A percentile compares a stretch with the other conserved stretches of the same genome.
phyloP scores from a whole-genome alignment of 2,888 invertebrate genomes.

The Hyposoter didymator region DNA sequence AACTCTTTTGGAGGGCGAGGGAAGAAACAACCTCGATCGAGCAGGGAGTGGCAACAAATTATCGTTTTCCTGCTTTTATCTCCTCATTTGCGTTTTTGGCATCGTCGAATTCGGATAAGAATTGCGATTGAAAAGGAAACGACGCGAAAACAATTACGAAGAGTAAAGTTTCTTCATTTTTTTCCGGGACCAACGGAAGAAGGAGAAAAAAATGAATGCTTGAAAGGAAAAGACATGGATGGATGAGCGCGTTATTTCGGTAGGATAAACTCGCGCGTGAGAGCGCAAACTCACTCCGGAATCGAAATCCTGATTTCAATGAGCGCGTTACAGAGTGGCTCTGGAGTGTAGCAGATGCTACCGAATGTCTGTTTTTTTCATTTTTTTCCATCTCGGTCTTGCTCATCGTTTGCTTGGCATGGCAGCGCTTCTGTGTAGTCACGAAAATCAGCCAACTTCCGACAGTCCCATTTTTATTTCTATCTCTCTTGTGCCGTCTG shows the following conservation, averaged over 20 bases:
- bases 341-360: constrained; percentile 52
- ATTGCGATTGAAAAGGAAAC: not conserved
- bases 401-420: constrained; percentile 28
- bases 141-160: not conserved
- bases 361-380: constrained; percentile 23
- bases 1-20: constrained; percentile 34
- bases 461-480: constrained; percentile 36
- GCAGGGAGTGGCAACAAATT: constrained; percentile 28
- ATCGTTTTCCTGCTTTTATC: constrained; percentile 19
- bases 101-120: not conserved
- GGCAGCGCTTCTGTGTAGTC: constrained; percentile 49
- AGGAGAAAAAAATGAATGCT: not conserved
- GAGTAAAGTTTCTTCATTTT: constrained; percentile 4
- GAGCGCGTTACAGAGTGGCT: constrained; percentile 36
- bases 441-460: constrained; percentile 34
- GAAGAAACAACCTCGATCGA: constrained; percentile 16
- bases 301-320: constrained; percentile 53
- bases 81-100: not conserved
- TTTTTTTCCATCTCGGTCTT: constrained; percentile 15
- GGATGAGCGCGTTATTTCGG: constrained; percentile 42
- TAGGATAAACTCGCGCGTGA: constrained; percentile 37
- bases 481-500: not conserved
- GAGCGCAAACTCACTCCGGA: constrained; percentile 27
- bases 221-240: constrained; percentile 44
- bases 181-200: not conserved